Conservation (phyloP, 2,113 vertebrate species). For the Atherinomorus stipes region DNA sequence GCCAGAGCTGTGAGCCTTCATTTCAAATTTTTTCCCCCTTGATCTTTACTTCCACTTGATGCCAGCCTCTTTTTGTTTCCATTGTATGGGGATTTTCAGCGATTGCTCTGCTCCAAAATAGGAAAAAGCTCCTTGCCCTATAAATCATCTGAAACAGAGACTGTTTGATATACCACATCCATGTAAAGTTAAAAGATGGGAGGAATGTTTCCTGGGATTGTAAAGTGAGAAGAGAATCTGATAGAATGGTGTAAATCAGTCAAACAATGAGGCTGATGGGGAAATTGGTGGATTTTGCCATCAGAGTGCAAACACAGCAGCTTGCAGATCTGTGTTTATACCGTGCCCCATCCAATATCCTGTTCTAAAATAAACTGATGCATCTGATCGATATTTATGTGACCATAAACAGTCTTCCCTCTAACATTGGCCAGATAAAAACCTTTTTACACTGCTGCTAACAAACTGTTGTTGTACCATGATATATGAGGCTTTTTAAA, state of each 20-base stretch:
- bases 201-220: conserved; percentile 35
- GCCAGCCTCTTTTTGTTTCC: conserved; percentile 60
- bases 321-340: conserved; percentile 23
- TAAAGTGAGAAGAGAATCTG: conserved; percentile 16
- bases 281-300: conserved; percentile 23
- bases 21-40: conserved; percentile 30
- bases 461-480: conserved; percentile 4
- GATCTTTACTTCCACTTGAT: conserved; percentile 59
- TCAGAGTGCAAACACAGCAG: conserved; percentile 28
- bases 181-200: conserved; percentile 47
- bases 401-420: conserved; percentile 18
- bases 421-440: conserved; percentile 8
- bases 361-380: conserved; percentile 21
- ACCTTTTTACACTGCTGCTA: conserved; percentile 13
- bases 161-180: conserved; percentile 49
- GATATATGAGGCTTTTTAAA: conserved; percentile 7
- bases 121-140: conserved; percentile 26
- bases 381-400: conserved; percentile 30
- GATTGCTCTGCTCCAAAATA: conserved; percentile 48
- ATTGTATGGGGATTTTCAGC: conserved; percentile 64
- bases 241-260: conserved; percentile 44
- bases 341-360: conserved; percentile 24
- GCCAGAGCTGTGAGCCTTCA: conserved; percentile 68
- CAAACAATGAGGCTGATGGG: conserved; percentile 40
- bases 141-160: conserved; percentile 51